phyloP scores from a whole-genome alignment of 2,113 vertebrate genomes.

The Tangachromis dhanisi region DNA sequence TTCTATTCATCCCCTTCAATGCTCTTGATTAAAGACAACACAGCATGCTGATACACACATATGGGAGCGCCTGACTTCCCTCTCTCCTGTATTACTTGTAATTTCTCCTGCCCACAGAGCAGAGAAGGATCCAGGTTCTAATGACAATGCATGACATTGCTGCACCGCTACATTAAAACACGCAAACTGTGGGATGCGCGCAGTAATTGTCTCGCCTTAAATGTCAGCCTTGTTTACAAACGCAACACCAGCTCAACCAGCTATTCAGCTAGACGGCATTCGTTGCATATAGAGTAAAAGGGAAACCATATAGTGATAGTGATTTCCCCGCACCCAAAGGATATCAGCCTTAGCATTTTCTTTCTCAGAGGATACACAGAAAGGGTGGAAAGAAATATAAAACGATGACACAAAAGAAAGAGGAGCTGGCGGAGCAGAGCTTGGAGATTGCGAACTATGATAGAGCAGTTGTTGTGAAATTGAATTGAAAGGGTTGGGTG shows the following conservation, averaged over 20 bases:
- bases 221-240: conserved; percentile 67
- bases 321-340: background rate
- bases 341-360: conserved; percentile 22
- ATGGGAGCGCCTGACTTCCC: background rate
- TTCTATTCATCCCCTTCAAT: conserved; percentile 41
- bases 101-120: background rate
- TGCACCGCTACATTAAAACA: conserved; percentile 19
- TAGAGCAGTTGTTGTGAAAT: conserved; percentile 70
- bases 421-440: conserved; percentile 33
- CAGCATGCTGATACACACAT: conserved; percentile 16
- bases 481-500: conserved; percentile 71
- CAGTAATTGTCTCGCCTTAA: conserved; percentile 33
- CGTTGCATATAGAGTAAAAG: background rate
- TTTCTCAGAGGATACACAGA: background rate
- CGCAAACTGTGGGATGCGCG: conserved; percentile 19
- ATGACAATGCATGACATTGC: conserved; percentile 28
- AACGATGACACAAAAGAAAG: conserved; percentile 46
- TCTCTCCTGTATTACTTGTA: background rate
- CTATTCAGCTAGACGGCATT: conserved; percentile 26
- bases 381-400: conserved; percentile 26
- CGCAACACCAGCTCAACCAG: background rate
- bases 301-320: background rate
- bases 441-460: conserved; percentile 59
- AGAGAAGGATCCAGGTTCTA: background rate
- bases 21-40: conserved; percentile 53